Conservation (phyloP, 1,140 invertebrate species). For the Aphelenchoides avenae region DNA sequence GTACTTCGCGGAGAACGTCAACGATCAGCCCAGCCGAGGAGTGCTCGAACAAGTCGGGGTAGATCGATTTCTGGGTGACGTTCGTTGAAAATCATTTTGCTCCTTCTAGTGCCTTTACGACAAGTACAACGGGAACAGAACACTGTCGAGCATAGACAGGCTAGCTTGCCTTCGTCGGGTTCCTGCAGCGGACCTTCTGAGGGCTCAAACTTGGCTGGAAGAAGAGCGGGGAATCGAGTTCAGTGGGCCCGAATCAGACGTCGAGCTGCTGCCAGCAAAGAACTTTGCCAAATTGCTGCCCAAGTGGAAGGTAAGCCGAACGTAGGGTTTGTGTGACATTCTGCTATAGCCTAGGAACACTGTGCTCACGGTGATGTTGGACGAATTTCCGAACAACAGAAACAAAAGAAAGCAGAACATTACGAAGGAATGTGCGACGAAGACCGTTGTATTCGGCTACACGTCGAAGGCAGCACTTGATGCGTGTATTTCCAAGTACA, state of each 20-base stretch:
- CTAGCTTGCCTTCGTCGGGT: neutral
- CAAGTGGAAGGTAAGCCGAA: slow-evolving; percentile 24
- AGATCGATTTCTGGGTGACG: neutral
- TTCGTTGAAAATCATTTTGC: neutral
- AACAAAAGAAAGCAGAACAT: no score
- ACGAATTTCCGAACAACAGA: no score
- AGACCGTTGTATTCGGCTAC: no score
- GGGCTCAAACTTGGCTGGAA: neutral
- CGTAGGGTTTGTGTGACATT: no score
- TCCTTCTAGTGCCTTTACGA: neutral
- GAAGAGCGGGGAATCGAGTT: neutral
- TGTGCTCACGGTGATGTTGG: neutral
- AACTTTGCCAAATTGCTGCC: slow-evolving; percentile 11
- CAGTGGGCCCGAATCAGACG: slow-evolving; percentile 14
- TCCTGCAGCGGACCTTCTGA: neutral
- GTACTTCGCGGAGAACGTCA: neutral
- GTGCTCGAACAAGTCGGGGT: neutral
- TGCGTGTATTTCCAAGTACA: no score
- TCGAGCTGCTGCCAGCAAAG: slow-evolving; percentile 13
- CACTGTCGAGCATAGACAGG: no score
- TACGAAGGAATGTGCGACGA: no score
- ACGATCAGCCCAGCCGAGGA: neutral
- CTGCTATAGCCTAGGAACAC: no score
- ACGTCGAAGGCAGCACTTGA: no score
- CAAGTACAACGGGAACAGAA: no score